Conservation (phyloP, 2,797 vertebrate genomes). For the Epinephelus malabaricus region DNA sequence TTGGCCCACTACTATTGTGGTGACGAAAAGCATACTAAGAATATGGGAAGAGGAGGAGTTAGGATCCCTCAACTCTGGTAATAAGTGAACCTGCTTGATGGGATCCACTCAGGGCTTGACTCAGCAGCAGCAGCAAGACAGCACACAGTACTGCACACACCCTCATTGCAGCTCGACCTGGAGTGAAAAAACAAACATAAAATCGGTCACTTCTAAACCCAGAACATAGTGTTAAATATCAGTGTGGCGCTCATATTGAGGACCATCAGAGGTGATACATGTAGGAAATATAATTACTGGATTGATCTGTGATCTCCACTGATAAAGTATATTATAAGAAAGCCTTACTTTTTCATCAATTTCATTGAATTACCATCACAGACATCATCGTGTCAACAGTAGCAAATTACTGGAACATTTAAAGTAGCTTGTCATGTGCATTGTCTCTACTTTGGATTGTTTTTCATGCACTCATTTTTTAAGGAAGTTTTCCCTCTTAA, state of each 20-base stretch:
- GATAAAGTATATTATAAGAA: background rate
- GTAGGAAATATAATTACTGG: too few species aligned
- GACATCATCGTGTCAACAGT: background rate
- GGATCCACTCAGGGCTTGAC: conserved; percentile 59
- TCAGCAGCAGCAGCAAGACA: conserved; percentile 84
- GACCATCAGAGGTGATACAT: background rate
- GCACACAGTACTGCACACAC: conserved; percentile 67
- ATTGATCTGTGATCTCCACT: background rate
- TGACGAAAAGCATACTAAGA: too few species aligned
- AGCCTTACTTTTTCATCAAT: background rate
- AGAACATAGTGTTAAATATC: background rate
- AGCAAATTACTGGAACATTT: background rate
- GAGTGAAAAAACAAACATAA: fast-evolving
- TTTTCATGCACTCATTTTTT: background rate
- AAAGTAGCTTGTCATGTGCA: too few species aligned
- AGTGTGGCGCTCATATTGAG: background rate
- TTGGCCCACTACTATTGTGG: background rate
- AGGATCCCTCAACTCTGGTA: conserved; percentile 79
- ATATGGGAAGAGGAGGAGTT: too few species aligned
- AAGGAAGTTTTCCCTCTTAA: background rate
- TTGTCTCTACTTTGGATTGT: background rate
- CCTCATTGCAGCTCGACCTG: conserved; percentile 74
- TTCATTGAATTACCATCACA: background rate
- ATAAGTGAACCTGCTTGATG: conserved; percentile 73
- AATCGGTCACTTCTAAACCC: background rate